Evolutionary conservation across 1,140 invertebrate species (phyloP).

Genomic region (Drosophila subobscura): DNA sequence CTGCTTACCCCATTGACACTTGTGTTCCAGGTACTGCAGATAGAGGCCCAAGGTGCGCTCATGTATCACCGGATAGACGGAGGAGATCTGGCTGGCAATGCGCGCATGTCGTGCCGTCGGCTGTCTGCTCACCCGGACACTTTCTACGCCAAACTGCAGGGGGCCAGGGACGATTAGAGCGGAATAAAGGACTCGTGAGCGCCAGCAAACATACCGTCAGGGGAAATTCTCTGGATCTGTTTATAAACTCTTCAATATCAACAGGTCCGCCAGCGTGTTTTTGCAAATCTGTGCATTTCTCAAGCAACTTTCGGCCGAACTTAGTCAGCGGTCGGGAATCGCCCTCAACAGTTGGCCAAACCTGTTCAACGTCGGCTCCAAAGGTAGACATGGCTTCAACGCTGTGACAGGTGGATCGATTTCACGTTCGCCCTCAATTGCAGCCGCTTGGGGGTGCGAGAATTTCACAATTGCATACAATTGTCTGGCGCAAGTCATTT

Average conservation of each 20-base stretch:
- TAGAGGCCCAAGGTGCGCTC: conserved; percentile 73
- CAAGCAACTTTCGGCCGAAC: conserved; percentile 39
- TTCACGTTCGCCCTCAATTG: too few species aligned
- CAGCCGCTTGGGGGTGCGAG: too few species aligned
- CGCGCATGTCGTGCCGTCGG: not conserved
- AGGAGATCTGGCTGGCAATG: conserved; percentile 50
- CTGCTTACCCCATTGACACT: conserved; percentile 65
- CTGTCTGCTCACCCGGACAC: conserved; percentile 51
- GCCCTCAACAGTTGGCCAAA: conserved; percentile 46
- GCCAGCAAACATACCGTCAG: conserved; percentile 32
- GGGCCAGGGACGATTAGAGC: too few species aligned
- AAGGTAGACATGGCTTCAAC: conserved; percentile 43
- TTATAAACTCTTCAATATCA: conserved; percentile 9
- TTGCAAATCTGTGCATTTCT: conserved; percentile 29
- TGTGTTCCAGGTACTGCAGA: conserved; percentile 74
- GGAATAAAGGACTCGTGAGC: not conserved
- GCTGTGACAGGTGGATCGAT: too few species aligned
- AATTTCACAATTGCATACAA: conserved; percentile 8
- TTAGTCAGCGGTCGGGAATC: conserved; percentile 6
- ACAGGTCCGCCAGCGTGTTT: conserved; percentile 18
- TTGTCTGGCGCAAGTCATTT: not conserved
- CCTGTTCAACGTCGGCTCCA: conserved; percentile 43
- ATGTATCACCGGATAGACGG: conserved; percentile 74
- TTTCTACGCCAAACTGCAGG: conserved; percentile 54
- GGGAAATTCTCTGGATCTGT: conserved; percentile 41